Base-by-base conservation (phyloP, 1,140 invertebrate species). In the Anagrus nilaparvatae region DNA sequence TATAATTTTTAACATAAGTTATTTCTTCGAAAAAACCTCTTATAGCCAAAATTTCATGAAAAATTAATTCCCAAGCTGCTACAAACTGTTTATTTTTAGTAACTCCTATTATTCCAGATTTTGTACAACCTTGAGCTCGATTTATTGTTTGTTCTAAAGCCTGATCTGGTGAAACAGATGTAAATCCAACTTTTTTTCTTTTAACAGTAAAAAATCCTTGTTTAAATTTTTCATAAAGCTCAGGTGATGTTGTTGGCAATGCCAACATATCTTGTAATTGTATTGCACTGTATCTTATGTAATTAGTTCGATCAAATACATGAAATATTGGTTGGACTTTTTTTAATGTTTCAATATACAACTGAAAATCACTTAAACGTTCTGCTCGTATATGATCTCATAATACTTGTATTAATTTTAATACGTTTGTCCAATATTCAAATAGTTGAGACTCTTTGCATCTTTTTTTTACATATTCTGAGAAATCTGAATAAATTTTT, bases 261-360 rank as follows among this genome's bases (percentile, higher is more conserved):
- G 12, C 4, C 13, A 27, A 29, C 24, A 43, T 40, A 28, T 48
- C 46, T 29, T 45, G 20, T 9, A 43, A 23, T 16, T 41, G 46
- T 27, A 48, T 13, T 7, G 36, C 5, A 19, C 19, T 12, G 40
- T 40, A 51, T 24, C 40, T 21, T 17, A 37, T 29, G 28, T 51
- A 51, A 40, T 48, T 45, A n/a, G 28, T 32, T 24, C 40, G 25
- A 27, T 51, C 46, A 7, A 46, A 25, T 5, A 29, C 14, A 25
- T 40, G 36, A n/a, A 51, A 48, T 5, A 48, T 3, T 9, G 49
- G 46, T 21, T 31, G 30, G 5, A 48, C 18, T 33, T 46, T 45
- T 21, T 41, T 29, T 8, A 43, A 5, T 13, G 43, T 35, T 3
- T 12, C 7, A 3, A 45, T 3, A 14, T 51, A 32, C 17, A 45